These are phyloP conservation scores for Lasioglossum marginatum DNA, from an alignment of 2,888 invertebrate genomes.

Conservation along the genomic window DNA sequence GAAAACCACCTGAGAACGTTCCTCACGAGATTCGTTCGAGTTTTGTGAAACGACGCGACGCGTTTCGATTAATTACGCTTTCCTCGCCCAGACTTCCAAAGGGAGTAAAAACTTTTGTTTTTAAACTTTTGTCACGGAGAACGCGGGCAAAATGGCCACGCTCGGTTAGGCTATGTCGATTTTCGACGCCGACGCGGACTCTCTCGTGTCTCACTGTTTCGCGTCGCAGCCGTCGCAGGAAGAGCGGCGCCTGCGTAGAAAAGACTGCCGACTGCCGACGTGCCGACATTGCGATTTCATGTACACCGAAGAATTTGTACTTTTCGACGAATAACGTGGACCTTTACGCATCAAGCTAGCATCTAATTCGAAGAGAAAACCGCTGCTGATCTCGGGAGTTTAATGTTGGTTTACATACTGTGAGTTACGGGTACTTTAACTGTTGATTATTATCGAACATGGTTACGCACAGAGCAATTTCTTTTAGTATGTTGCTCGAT, in stretches of 20 bases:
- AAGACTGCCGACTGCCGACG: slow-evolving; percentile 56
- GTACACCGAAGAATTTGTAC: slow-evolving; percentile 35
- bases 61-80: slow-evolving; percentile 1
- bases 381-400: background rate
- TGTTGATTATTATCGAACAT: background rate
- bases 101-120: background rate
- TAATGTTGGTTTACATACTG: too few relatives aligned
- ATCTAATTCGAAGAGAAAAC: background rate
- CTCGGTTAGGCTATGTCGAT: background rate
- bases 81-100: slow-evolving; percentile 19
- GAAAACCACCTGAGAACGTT: slow-evolving; percentile 63
- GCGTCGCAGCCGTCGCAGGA: background rate
- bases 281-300: background rate
- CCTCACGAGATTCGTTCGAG: background rate
- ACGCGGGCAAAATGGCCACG: background rate
- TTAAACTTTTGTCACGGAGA: too few relatives aligned
- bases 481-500: background rate
- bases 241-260: background rate
- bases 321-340: slow-evolving; percentile 35
- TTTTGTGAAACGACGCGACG: background rate
- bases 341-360: slow-evolving; percentile 26
- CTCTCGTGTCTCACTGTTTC: background rate
- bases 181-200: background rate
- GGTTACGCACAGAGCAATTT: slow-evolving; percentile 15
- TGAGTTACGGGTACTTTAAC: background rate